Evolutionary conservation across 2,113 vertebrate species (phyloP).

Genomic region (Paratilapia polleni): DNA sequence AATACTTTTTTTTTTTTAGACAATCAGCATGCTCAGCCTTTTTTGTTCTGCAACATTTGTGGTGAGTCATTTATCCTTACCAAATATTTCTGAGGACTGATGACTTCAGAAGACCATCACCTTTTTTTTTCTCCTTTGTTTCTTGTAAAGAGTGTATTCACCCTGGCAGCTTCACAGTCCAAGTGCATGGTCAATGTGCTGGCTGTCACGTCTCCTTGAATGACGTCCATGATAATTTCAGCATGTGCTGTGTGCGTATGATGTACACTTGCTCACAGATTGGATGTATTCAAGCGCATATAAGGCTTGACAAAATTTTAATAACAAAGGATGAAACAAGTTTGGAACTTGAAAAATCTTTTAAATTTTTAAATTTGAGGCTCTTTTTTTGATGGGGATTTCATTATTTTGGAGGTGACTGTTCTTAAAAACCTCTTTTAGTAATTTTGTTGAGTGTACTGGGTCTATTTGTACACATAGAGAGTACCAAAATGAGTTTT

Average conservation of each 20-base stretch:
- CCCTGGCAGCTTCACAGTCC: not conserved
- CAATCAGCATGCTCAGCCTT: not conserved
- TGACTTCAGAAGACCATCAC: not conserved
- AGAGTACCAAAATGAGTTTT: not conserved
- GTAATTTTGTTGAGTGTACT: not conserved
- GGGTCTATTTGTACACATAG: not conserved
- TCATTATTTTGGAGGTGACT: not conserved
- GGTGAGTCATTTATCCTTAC: not conserved
- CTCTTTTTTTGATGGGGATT: not conserved
- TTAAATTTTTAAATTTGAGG: not conserved
- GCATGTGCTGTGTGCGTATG: not conserved
- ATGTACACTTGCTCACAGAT: not conserved
- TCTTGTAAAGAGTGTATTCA: not conserved
- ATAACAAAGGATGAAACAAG: not conserved
- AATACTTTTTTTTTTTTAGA: not conserved
- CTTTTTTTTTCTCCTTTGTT: not conserved
- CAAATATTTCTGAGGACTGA: not conserved
- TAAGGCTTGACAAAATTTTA: not conserved
- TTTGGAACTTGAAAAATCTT: not conserved
- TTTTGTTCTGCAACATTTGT: not conserved
- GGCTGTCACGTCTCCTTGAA: not conserved
- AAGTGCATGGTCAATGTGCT: not conserved
- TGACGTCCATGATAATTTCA: slow-evolving; percentile 6
- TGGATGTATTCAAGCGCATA: not conserved
- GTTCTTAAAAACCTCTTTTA: not conserved